Percentiles rank a stretch among this genome's conserved stretches.
These are phyloP conservation scores for Sebastes nivosus DNA, from an alignment of 2,797 vertebrate genomes.

Conservation along the genomic window DNA sequence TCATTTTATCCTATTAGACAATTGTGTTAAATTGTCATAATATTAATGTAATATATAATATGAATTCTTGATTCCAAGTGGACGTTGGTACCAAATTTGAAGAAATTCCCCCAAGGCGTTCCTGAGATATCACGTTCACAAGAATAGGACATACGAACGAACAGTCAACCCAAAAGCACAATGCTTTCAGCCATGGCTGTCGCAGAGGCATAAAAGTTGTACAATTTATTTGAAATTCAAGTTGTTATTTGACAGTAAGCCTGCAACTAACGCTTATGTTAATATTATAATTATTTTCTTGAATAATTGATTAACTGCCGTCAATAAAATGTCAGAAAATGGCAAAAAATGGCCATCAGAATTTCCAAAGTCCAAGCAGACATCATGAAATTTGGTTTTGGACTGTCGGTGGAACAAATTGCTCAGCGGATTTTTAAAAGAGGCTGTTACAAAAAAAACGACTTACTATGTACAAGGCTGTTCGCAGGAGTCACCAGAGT, in stretches of 20 bases:
- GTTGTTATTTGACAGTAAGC: background rate
- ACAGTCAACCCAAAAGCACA: background rate
- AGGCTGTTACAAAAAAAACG: background rate
- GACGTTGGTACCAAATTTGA: too few relatives aligned
- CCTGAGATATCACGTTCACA: too few relatives aligned
- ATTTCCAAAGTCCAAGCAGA: background rate
- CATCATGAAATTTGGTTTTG: background rate
- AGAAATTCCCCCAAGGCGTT: too few relatives aligned
- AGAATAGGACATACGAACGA: too few relatives aligned
- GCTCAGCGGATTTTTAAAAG: background rate
- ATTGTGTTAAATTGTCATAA: too few relatives aligned
- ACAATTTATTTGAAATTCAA: background rate
- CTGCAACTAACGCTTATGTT: background rate
- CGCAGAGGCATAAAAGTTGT: background rate
- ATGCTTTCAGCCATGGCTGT: background rate
- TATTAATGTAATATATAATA: too few relatives aligned
- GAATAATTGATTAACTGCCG: background rate
- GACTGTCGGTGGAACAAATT: background rate
- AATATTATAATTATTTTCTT: background rate
- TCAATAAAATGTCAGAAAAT: background rate
- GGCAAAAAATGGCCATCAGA: background rate
- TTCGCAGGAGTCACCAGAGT: constrained; percentile 91
- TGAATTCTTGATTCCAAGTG: too few relatives aligned
- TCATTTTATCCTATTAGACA: too few relatives aligned
- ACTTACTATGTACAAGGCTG: constrained; percentile 94